Conservation (phyloP, 2,797 vertebrate genomes). For the Brotula barbata region DNA sequence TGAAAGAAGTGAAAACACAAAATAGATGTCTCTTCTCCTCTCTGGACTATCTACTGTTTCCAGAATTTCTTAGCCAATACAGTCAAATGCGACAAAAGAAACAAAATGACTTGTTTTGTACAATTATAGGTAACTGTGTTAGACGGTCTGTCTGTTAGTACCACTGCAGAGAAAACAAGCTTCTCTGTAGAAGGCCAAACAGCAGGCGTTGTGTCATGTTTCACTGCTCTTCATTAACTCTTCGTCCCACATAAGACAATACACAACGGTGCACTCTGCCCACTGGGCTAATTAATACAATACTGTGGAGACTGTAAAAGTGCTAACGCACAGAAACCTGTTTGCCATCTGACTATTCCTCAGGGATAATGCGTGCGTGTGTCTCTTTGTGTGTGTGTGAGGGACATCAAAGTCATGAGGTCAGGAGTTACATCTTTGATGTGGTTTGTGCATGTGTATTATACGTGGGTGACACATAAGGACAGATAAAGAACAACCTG, state of each 20-base stretch:
- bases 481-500: not conserved
- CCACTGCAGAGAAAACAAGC: conserved; percentile 52
- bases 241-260: conserved; percentile 60
- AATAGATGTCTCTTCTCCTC: not conserved
- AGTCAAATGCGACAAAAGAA: not conserved
- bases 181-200: conserved; percentile 63
- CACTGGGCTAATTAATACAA: conserved; percentile 60
- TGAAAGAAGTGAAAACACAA: conserved; percentile 12
- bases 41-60: not conserved
- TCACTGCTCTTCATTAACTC: conserved; percentile 57
- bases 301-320: conserved; percentile 33
- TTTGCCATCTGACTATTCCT: conserved; percentile 57
- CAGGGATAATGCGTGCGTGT: conserved; percentile 10
- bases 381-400: conserved; percentile 4
- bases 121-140: too few relatives aligned
- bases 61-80: not conserved
- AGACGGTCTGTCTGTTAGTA: too few relatives aligned
- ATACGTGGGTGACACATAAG: too few relatives aligned
- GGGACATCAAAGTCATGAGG: too few relatives aligned
- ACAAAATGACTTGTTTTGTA: too few relatives aligned
- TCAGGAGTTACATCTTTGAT: conserved; percentile 23
- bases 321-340: conserved; percentile 20
- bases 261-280: conserved; percentile 44
- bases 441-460: not conserved
- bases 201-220: conserved; percentile 73